Conservation (phyloP, 2,888 invertebrate species). For the Dolichopus griseipennis region DNA sequence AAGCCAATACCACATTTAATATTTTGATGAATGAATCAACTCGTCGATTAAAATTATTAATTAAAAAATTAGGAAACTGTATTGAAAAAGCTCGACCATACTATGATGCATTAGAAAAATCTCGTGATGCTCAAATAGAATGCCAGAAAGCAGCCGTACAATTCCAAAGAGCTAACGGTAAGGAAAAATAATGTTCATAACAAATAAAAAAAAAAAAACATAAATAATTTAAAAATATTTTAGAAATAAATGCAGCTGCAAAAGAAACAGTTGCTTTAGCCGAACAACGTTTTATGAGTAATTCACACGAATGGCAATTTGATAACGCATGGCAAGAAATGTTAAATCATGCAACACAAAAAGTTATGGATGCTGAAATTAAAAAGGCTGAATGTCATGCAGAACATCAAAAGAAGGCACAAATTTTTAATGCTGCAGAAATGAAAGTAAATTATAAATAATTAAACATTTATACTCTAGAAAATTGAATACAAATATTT, state of each 20-base stretch:
- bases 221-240: conserved; percentile 20
- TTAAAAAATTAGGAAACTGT: conserved; percentile 72
- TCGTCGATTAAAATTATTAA: conserved; percentile 66
- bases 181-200: conserved; percentile 24
- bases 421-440: conserved; percentile 72
- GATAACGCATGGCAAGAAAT: conserved; percentile 97
- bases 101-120: conserved; percentile 72
- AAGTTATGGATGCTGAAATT: conserved; percentile 90
- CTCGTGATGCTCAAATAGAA: conserved; percentile 67
- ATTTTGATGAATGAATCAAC: conserved; percentile 78
- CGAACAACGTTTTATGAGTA: conserved; percentile 59
- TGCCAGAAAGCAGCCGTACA: conserved; percentile 85
- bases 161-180: conserved; percentile 82
- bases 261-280: conserved; percentile 89
- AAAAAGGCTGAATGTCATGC: conserved; percentile 81
- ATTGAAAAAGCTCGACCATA: conserved; percentile 86
- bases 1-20: conserved; percentile 85
- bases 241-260: conserved; percentile 83
- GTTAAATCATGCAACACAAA: conserved; percentile 89
- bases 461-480: not conserved
- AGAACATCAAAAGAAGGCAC: conserved; percentile 75
- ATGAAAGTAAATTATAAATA: conserved; percentile 51
- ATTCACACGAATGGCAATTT: conserved; percentile 57
- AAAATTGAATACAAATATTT: not conserved
- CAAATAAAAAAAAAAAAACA: conserved; percentile 3